Evolutionary conservation across 2,113 vertebrate genomes (phyloP).

Genomic region (Mormyrus lacerda): DNA sequence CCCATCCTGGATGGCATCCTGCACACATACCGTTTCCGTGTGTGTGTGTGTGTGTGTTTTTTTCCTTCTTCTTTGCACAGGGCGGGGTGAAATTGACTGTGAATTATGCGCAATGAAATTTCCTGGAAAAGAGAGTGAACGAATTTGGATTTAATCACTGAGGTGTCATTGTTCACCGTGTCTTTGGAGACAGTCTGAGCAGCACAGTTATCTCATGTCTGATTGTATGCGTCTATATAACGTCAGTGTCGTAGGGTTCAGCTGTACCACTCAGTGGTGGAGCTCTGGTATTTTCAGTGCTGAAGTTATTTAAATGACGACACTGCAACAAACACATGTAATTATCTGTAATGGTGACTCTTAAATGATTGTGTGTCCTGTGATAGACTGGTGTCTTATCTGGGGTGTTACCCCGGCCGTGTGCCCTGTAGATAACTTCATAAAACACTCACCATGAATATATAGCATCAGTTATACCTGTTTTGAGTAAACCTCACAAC

Average conservation of each 20-base stretch:
- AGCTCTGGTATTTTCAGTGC: background rate
- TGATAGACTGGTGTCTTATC: background rate
- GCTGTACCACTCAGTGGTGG: background rate
- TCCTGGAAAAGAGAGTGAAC: background rate
- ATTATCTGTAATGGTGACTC: background rate
- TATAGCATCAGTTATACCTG: background rate
- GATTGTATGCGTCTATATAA: background rate
- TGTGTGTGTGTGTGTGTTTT: background rate
- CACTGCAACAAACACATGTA: background rate
- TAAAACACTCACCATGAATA: background rate
- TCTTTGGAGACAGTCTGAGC: conserved; percentile 9
- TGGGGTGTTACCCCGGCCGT: no score
- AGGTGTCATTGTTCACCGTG: background rate
- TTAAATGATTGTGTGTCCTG: background rate
- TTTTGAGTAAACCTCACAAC: background rate
- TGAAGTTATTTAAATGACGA: background rate
- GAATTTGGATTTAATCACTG: conserved; percentile 2
- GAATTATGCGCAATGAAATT: background rate
- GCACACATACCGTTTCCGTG: background rate
- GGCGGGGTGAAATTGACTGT: background rate
- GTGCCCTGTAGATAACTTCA: background rate
- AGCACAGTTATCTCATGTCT: background rate
- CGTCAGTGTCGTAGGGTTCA: background rate
- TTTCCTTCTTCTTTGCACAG: background rate
- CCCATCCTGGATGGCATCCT: background rate